Conservation (phyloP, 2,797 vertebrate species). For the Morelia viridis region DNA sequence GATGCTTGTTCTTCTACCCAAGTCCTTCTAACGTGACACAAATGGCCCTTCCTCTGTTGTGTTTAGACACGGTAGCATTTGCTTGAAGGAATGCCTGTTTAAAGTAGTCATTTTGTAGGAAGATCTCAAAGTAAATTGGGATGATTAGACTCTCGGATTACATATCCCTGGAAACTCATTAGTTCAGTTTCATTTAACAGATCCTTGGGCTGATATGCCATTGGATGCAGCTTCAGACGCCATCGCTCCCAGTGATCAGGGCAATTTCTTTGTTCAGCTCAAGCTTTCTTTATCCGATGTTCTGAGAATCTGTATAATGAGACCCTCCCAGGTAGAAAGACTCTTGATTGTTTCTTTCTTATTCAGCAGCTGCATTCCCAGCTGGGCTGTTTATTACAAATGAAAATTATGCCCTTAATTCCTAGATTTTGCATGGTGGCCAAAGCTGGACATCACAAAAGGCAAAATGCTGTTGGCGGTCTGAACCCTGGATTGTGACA, state of each 20-base stretch:
- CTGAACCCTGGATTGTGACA: slow-evolving; percentile 59
- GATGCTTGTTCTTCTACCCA: slow-evolving; percentile 30
- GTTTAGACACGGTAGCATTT: slow-evolving; percentile 2
- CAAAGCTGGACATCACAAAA: slow-evolving; percentile 54
- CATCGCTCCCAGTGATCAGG: slow-evolving; percentile 9
- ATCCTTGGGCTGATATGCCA: slow-evolving; percentile 33
- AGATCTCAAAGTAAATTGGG: slow-evolving; percentile 26
- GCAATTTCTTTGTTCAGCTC: slow-evolving; percentile 34
- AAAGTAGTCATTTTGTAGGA: neutral
- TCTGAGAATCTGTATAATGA: slow-evolving; percentile 70
- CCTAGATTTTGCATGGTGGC: slow-evolving; percentile 65
- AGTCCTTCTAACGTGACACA: slow-evolving; percentile 24
- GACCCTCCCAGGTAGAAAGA: slow-evolving; percentile 66
- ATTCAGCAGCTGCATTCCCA: slow-evolving; percentile 75
- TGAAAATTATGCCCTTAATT: slow-evolving; percentile 71
- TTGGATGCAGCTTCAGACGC: slow-evolving; percentile 32
- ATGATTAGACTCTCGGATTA: slow-evolving; percentile 48
- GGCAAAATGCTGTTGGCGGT: slow-evolving; percentile 62
- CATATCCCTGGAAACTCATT: slow-evolving; percentile 13
- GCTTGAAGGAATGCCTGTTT: slow-evolving; percentile 21
- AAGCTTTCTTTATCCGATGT: slow-evolving; percentile 38
- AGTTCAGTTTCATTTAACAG: slow-evolving; percentile 45
- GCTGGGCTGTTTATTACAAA: slow-evolving; percentile 73
- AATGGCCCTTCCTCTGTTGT: slow-evolving; percentile 16
- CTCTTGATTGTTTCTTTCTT: slow-evolving; percentile 60